phyloP scores from a whole-genome alignment of 2,113 vertebrate species.

The Scomber scombrus region DNA sequence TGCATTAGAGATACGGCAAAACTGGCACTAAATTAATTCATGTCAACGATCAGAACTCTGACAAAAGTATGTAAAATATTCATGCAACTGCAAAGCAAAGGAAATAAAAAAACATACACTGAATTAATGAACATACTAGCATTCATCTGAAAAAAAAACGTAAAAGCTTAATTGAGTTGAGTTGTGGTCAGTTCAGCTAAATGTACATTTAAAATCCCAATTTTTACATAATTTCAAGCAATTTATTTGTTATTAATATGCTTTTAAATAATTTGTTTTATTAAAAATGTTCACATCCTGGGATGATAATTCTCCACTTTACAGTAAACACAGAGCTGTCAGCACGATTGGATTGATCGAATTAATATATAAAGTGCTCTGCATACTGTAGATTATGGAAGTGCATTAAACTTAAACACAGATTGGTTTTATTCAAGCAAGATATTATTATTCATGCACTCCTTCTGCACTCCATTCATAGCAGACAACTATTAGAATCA shows the following conservation, averaged over 20 bases:
- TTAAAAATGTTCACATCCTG: constrained; percentile 25
- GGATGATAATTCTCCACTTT: constrained; percentile 4
- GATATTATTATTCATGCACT: constrained; percentile 13
- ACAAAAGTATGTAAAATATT: not conserved
- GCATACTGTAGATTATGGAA: not conserved
- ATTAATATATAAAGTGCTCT: constrained; percentile 3
- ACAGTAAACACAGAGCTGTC: constrained; percentile 25
- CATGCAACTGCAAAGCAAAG: constrained; percentile 1
- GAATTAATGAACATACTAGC: constrained; percentile 17
- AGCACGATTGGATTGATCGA: not conserved
- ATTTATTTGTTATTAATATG: constrained; percentile 12
- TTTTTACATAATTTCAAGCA: constrained; percentile 19
- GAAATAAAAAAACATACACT: not conserved
- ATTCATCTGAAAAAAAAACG: constrained; percentile 27
- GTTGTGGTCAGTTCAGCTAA: constrained; percentile 21
- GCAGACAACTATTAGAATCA: constrained; percentile 42
- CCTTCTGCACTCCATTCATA: constrained; percentile 23
- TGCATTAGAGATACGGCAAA: constrained; percentile 20
- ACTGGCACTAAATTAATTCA: constrained; percentile 10
- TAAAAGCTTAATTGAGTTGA: constrained; percentile 15
- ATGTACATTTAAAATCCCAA: constrained; percentile 20
- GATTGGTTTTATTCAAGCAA: constrained; percentile 17
- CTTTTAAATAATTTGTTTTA: constrained; percentile 6
- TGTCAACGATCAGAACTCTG: constrained; percentile 30
- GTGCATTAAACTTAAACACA: constrained; percentile 11